Base-by-base conservation (phyloP, 2,113 vertebrate species). In the Rhinichthys klamathensis region DNA sequence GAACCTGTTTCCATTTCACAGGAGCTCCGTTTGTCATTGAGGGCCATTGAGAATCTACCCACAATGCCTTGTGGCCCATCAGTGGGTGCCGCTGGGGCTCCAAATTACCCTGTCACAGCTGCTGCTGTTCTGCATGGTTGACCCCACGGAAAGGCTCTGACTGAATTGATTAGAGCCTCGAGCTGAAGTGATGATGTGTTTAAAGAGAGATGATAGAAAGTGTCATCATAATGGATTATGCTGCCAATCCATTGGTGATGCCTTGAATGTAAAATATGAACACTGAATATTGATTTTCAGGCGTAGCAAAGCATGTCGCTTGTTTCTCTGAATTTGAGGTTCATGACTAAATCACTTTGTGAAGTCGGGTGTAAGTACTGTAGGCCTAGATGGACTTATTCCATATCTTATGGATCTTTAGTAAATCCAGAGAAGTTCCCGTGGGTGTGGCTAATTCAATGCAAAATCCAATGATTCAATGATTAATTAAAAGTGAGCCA, bases 161-260 rank as follows among this genome's bases (percentile, higher is more conserved):
- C 91, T 91, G 90, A 91, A 94, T 93, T 90, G 91, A 95, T 93
- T 92, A 90, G 38, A 46, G 82, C 77, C 90, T 90, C 85, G 92
- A 87, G 93, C 86, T 89, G 86, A 91, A 92, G 75, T 91, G 92
- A 93, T 93, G 92, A 93, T 93, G 91, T 92, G 87, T 92, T 92
- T 90, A 91, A 93, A 90, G 58, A 73, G 89, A 89, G 85, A 91
- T 92, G 88, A 93, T 92, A 58, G 90, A 87, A 84, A 83, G 85
- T 72, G 72, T 88, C 83, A 82, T 32, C 75, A 67, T 90, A 87
- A 93, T 90, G 88, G 91, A 94, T 94, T 87, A 88, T 86, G 88
- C 89, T 89, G 91, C 87, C 91, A 88, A 65, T 89, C 87, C 44
- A 18, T 75, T 44, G 79, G 82, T 79, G 74, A 25, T 67, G 85